Evolutionary conservation across 2,113 vertebrate genomes (phyloP), one percentile per base, ranked within the genome.

Genomic region (Heliornis fulica): DNA sequence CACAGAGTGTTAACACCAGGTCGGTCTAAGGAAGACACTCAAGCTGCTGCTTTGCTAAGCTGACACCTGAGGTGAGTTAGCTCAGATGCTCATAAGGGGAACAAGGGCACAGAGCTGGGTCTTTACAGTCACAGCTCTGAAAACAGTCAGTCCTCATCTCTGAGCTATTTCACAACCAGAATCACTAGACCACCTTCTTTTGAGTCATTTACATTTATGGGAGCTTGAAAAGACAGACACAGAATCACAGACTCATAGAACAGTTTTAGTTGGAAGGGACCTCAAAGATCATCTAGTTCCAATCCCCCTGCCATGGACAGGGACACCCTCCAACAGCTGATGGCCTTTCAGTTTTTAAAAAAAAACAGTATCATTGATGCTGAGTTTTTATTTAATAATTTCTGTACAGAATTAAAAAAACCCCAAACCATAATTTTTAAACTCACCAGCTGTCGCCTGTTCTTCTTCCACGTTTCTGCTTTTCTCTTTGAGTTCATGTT

Each of bases 401-500:
- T 41, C 38, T 60, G 12, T 56, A 53, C 84, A 50, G 5, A 71
- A 41, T 53, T 89, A n/a, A 32, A 63, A 74, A 50, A 11, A 41
- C 19, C 26, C 7, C 3, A 31, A 2, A 36, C 3, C 3, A 13
- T 60, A 21, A 64, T 68, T 81, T 56, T 29, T 46, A 46, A 88
- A 96, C 98, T 97, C 92, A 99, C 99, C 98, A 99, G 97, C 89
- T 99, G 99, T 48, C 99, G 97, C 70, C 99, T 98, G 96, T 99
- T 99, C 96, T 99, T 99, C 97, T 99, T 99, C 99, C 99, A 99
- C 0, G 99, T 99, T 94, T 99, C 99, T 91, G 99, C 99, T 98
- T 99, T 99, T 96, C 99, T 98, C 97, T 99, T 99, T 10, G 99
- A 99, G 95, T 99, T 99, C 99, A 99, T 99, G 81, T 99, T 99